Base-by-base conservation (phyloP, 2,797 vertebrate species). In the Lepilemur septentrionalis region DNA sequence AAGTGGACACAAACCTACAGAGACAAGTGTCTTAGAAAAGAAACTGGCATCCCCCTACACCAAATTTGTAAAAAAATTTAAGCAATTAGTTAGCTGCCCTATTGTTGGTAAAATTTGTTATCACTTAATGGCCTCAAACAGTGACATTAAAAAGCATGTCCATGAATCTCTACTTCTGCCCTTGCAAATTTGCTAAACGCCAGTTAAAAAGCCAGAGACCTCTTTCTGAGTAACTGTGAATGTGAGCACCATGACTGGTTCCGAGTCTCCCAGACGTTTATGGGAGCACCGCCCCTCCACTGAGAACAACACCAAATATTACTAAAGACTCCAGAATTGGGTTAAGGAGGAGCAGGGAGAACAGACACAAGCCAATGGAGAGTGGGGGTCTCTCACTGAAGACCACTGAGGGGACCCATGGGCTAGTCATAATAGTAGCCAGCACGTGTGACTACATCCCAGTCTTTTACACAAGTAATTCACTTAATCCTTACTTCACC, bases 171-270 rank as follows among this genome's bases (percentile, higher is more conserved):
- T 93, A 46, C 94, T 97, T 95, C 32, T 52, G 72, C 48, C 70
- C 52, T 91, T 78, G 57, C 50, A 95, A 78, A 73, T 88, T 78
- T 78, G 67, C 92, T 95, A 61, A 2, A 1, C 79, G 75, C 5
- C 89, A 78, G 59, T 95, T 97, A 96, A 97, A 96, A 95, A 35
- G 14, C 48, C 92, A 96, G 84, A 65, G 46, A 87, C 73, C 10
- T 35, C 43, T 57, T 96, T 78, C 86, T 96, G 86, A 92, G 95
- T 95, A 85, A 91, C 41, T 46, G 0, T 86, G 97, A 97, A 97
- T 91, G 94, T 97, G 73, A 46, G 86, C 46, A 79, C 59, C 14
- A 38, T 59, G 17, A 69, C 48, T 46, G 46, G 46, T 46, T 46
- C 46, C 4, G 10, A 46, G 46, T 46, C 46, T 46, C 46, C 46